These are phyloP conservation scores for Ceratosolen fusciceps DNA, from an alignment of 1,140 invertebrate genomes.

Conservation along the genomic window DNA sequence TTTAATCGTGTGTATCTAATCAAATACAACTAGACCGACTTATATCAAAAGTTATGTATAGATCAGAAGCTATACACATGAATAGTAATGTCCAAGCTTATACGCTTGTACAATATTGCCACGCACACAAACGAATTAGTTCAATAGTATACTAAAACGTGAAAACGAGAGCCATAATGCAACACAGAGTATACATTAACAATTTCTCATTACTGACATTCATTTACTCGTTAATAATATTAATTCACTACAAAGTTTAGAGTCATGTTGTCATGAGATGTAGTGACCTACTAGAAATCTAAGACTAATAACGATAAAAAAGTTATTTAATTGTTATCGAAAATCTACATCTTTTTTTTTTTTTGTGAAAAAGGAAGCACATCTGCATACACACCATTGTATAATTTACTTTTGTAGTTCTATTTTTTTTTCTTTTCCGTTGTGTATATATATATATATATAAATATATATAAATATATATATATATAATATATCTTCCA, in stretches of 20 bases:
- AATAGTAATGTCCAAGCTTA: constrained; percentile 38
- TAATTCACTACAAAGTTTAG: constrained; percentile 27
- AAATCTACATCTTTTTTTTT: constrained; percentile 42
- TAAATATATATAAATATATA: background rate
- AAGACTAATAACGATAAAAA: constrained; percentile 41
- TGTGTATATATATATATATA: background rate
- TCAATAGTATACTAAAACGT: constrained; percentile 37
- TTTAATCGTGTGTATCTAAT: constrained; percentile 43
- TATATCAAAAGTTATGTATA: constrained; percentile 47
- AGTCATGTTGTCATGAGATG: constrained; percentile 29
- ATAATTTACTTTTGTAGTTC: constrained; percentile 22
- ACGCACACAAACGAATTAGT: constrained; percentile 37
- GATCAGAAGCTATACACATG: constrained; percentile 31
- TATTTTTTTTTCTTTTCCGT: background rate
- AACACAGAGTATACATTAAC: constrained; percentile 27
- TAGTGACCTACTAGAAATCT: constrained; percentile 25
- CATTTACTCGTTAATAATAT: constrained; percentile 33
- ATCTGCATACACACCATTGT: constrained; percentile 41
- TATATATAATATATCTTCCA: too few species aligned
- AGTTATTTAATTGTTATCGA: constrained; percentile 35
- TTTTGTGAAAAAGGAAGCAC: constrained; percentile 50
- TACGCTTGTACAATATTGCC: constrained; percentile 37
- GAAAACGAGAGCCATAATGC: constrained; percentile 48
- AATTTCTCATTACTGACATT: constrained; percentile 2
- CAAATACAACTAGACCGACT: constrained; percentile 38